Percentiles rank a stretch among this genome's conserved stretches.
Evolutionary conservation across 2,888 invertebrate genomes (phyloP).

Genomic region (Microplitis deprimator): DNA sequence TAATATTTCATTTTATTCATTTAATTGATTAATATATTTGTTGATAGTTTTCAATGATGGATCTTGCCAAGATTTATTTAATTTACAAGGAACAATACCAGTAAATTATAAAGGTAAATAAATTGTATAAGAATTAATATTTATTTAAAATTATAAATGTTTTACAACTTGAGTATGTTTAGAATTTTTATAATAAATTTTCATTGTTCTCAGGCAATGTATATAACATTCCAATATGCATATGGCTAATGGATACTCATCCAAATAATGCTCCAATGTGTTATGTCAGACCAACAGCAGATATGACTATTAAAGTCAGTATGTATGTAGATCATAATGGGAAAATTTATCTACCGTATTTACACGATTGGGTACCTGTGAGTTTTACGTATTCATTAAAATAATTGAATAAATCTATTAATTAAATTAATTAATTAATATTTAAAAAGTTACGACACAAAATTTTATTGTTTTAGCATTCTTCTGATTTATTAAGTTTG

Average conservation of each 20-base stretch:
- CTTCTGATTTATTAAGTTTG: constrained; percentile 89
- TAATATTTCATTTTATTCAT: constrained; percentile 35
- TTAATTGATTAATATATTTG: background rate
- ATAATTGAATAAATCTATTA: background rate
- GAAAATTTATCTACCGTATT: constrained; percentile 95
- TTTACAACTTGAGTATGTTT: background rate
- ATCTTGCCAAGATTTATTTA: constrained; percentile 83
- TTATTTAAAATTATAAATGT: background rate
- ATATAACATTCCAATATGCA: constrained; percentile 97
- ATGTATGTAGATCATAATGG: constrained; percentile 96
- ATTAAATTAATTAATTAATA: background rate
- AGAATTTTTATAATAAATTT: constrained; percentile 2
- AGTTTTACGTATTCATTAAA: constrained; percentile 58
- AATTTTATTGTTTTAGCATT: constrained; percentile 70
- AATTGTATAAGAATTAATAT: background rate
- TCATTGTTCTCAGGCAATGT: constrained; percentile 74
- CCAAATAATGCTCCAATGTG: constrained; percentile 96
- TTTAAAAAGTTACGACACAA: constrained; percentile 41
- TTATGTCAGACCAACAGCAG: constrained; percentile 93
- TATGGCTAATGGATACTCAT: constrained; percentile 98
- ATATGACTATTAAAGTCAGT: constrained; percentile 96
- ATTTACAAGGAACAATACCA: constrained; percentile 93
- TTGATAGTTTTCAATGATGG: constrained; percentile 90
- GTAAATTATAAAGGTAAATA: constrained; percentile 86
- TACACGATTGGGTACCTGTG: constrained; percentile 93